Conservation (phyloP, 2,888 invertebrate species). For the Epirrita christyi region DNA sequence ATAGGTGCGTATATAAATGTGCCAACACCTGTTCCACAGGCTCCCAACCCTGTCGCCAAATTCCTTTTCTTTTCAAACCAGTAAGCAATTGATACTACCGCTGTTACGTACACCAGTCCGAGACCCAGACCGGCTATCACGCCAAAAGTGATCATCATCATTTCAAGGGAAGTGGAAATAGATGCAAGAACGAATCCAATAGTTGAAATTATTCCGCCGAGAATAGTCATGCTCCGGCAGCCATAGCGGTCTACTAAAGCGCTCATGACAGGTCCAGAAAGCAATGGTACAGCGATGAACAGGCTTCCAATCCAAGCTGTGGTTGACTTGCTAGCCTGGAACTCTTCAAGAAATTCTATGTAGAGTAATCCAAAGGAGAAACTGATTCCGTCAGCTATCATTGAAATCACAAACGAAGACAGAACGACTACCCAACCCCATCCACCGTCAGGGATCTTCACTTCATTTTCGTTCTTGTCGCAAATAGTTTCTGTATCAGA, state of each 20-base stretch:
- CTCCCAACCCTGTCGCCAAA: conserved; percentile 94
- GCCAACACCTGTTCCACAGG: conserved; percentile 95
- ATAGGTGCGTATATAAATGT: conserved; percentile 95
- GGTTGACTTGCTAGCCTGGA: conserved; percentile 91
- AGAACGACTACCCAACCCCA: conserved; percentile 96
- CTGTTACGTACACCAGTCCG: conserved; percentile 94
- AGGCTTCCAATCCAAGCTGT: conserved; percentile 96
- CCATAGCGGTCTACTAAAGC: conserved; percentile 94
- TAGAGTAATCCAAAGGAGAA: conserved; percentile 96
- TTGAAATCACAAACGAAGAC: conserved; percentile 93
- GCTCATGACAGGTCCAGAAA: conserved; percentile 93
- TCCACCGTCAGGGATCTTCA: conserved; percentile 91
- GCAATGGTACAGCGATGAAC: conserved; percentile 94
- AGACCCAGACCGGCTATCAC: conserved; percentile 93
- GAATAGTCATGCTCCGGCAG: conserved; percentile 90
- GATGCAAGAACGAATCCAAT: conserved; percentile 91
- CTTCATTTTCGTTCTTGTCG: conserved; percentile 56
- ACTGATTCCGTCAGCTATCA: conserved; percentile 96
- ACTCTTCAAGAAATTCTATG: conserved; percentile 92
- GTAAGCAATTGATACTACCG: conserved; percentile 95
- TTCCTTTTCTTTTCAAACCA: conserved; percentile 96
- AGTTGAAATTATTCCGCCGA: conserved; percentile 89
- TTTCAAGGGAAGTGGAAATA: conserved; percentile 88
- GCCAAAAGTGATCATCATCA: conserved; percentile 94
- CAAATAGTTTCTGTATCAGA: conserved; percentile 44